A percentile compares a stretch with the other conserved stretches of the same genome.
Evolutionary conservation across 2,113 vertebrate species (phyloP).

Genomic region (Sylvietta virens): DNA sequence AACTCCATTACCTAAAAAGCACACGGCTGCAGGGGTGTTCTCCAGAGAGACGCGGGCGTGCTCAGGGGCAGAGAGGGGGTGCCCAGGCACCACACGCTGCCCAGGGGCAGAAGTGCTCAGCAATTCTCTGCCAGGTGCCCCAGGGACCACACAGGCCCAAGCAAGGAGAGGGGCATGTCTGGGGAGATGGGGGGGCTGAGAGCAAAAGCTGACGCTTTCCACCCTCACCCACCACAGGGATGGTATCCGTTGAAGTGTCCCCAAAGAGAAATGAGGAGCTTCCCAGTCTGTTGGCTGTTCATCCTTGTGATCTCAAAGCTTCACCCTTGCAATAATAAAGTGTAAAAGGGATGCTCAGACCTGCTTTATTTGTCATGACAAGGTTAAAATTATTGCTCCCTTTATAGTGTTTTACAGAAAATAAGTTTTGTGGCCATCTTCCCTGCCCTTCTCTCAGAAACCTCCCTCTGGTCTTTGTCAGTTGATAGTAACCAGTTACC

Average conservation of each 20-base stretch:
- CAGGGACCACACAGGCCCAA: rapidly evolving
- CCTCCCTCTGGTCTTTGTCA: slow-evolving; percentile 11
- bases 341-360: background rate
- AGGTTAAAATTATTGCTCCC: background rate
- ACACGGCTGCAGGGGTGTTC: too few species aligned
- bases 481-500: slow-evolving; percentile 49
- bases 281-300: background rate
- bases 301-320: background rate
- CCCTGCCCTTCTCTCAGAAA: background rate
- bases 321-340: slow-evolving; percentile 34
- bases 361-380: background rate
- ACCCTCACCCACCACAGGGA: background rate
- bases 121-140: rapidly evolving
- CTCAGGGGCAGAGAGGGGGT: background rate
- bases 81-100: background rate
- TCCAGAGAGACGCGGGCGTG: rapidly evolving
- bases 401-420: background rate
- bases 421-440: background rate
- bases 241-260: background rate
- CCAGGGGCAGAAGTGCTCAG: background rate
- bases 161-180: rapidly evolving
- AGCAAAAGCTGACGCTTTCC: background rate
- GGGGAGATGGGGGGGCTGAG: background rate
- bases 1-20: too few species aligned
- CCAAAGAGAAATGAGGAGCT: background rate